Evolutionary conservation across 1,140 invertebrate species (phyloP).

Genomic region (Acyrthosiphon pisum): DNA sequence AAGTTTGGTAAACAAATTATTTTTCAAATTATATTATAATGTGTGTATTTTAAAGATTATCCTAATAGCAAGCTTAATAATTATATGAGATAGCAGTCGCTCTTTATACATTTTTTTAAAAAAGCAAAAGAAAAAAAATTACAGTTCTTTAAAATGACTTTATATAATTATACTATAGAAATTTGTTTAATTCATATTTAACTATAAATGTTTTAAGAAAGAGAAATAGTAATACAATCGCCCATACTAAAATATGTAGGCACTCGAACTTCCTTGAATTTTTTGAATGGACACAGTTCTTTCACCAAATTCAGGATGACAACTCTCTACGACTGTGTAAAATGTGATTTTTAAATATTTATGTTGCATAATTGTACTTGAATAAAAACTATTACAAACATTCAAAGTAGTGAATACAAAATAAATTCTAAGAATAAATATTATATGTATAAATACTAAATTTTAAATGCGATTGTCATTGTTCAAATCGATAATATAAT

Average conservation of each 20-base stretch:
- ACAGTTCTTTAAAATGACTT: not conserved
- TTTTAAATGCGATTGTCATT: not conserved
- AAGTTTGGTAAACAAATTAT: not conserved
- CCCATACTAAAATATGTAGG: not conserved
- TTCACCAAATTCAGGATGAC: not conserved
- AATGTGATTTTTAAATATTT: not conserved
- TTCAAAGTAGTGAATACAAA: not conserved
- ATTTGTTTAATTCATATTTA: not conserved
- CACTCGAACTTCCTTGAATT: not conserved
- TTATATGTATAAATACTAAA: not conserved
- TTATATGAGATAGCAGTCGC: not conserved
- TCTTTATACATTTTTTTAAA: not conserved
- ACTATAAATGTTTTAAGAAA: not conserved
- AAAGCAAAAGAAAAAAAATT: not conserved
- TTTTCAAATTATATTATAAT: not conserved
- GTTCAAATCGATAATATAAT: not conserved
- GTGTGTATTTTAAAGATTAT: not conserved
- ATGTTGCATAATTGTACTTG: not conserved
- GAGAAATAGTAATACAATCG: not conserved
- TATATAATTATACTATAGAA: not conserved
- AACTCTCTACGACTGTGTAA: not conserved
- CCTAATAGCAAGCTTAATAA: not conserved
- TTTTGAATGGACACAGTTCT: not conserved
- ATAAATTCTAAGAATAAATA: not conserved
- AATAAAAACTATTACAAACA: not conserved